Evolutionary conservation across 1,140 invertebrate species (phyloP).

Genomic region (Augochlora pura): DNA sequence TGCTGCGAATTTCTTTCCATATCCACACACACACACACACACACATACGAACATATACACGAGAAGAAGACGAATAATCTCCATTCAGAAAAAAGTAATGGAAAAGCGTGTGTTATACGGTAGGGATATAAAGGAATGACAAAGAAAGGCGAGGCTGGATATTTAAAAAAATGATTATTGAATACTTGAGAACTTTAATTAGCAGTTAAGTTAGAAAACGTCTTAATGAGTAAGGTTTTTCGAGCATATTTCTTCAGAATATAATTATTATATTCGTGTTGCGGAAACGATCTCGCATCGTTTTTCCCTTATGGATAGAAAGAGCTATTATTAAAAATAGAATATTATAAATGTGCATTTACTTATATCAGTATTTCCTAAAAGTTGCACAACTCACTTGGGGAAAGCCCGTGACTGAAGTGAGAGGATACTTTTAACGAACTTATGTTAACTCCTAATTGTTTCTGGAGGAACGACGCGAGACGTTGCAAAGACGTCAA

Average conservation of each 20-base stretch:
- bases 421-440: too few relatives aligned
- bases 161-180: constrained; percentile 8
- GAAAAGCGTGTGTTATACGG: not conserved
- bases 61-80: not conserved
- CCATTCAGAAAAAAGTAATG: not conserved
- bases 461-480: constrained; percentile 35
- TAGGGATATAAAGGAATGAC: constrained; percentile 16
- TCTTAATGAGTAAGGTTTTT: constrained; percentile 40
- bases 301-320: constrained; percentile 14
- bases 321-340: not conserved
- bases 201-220: constrained; percentile 45
- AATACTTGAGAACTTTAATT: constrained; percentile 25
- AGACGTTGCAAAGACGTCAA: not conserved
- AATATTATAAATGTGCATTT: too few relatives aligned
- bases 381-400: not conserved
- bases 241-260: constrained; percentile 24
- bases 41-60: not conserved
- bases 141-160: not conserved
- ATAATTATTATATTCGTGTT: constrained; percentile 9
- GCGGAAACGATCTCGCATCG: constrained; percentile 18
- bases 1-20: not conserved
- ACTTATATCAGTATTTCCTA: too few relatives aligned
- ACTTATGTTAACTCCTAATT: too few relatives aligned
- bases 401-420: not conserved
- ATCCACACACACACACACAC: too few relatives aligned